Evolutionary conservation across 2,888 invertebrate species (phyloP), one percentile per base, ranked within the genome.

Genomic region (Diloba caeruleocephala): DNA sequence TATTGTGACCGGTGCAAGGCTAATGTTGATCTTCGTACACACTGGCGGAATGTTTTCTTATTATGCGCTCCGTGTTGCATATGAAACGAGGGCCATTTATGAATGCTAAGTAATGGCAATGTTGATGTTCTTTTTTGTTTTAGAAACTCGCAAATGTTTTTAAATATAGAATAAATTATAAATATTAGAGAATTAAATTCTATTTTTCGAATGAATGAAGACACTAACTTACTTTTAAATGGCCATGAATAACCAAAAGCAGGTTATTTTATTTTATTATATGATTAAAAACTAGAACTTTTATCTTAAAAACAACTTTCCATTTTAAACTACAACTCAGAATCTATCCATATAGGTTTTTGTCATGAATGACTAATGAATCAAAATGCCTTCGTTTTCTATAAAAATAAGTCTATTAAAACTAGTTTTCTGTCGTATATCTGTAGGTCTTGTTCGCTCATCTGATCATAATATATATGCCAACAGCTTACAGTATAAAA

Each of bases 1-100:
- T 59, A 53, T 53, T 42, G 49, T 45, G 59, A 57, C 50, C 58
- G 17, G 60, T 65, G 55, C 76, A 77, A 75, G 74, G 78, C 63
- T 45, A 64, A 65, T 56, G 60, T 59, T 54, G 38, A 12, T 17
- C 51, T 29, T 9, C 15, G 42, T 43, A 28, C 23, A 36, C 54
- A 60, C 34, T 43, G 56, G 13, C 38, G 28, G 52, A 28, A 41
- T 57, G 21, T 21, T 36, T 45, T 43, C 10, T 52, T 52, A 72
- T 65, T 53, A 54, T 34, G 37, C 12, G 10, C 31, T n/a, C 31
- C 10, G 3, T 45, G 32, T 54, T 70, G 48, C 55, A 34, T 73
- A 70, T 59, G 52, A 58, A 41, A 63, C 28, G 9, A 14, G 7
- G 0, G 0, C 33, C 37, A 38, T 43, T 32, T 52, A 39, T 9